Conservation (phyloP, 2,113 vertebrate genomes). For the Dicaeum eximium region DNA sequence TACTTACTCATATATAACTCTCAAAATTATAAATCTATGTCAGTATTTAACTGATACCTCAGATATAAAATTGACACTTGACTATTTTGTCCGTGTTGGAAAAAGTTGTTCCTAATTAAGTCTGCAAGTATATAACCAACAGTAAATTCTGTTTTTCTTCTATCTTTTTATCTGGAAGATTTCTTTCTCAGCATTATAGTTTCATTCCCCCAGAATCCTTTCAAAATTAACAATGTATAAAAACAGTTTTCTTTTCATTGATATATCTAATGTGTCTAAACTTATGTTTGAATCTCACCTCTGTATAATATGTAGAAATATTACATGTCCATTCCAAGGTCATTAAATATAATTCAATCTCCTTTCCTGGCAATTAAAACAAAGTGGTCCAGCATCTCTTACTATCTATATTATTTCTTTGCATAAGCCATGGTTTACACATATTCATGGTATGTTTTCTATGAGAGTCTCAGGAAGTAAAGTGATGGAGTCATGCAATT, state of each 20-base stretch:
- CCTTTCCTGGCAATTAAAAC: not conserved
- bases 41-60: not conserved
- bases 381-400: not conserved
- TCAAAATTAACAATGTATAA: not conserved
- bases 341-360: not conserved
- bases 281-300: fast-evolving
- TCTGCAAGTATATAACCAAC: not conserved
- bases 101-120: not conserved
- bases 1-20: not conserved
- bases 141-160: not conserved
- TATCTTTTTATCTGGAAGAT: not conserved
- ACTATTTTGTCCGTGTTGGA: not conserved
- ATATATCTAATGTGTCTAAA: not conserved
- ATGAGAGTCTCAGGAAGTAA: not conserved
- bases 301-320: not conserved
- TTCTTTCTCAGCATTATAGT: not conserved
- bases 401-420: not conserved
- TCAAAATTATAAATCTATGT: not conserved
- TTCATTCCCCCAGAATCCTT: not conserved
- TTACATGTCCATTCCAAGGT: not conserved
- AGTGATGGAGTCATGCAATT: not conserved
- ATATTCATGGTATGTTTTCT: not conserved
- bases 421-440: not conserved
- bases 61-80: not conserved
- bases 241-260: not conserved